These are phyloP conservation scores for Pterostichus madidus DNA, from an alignment of 2,888 invertebrate species.

Conservation along the genomic window DNA sequence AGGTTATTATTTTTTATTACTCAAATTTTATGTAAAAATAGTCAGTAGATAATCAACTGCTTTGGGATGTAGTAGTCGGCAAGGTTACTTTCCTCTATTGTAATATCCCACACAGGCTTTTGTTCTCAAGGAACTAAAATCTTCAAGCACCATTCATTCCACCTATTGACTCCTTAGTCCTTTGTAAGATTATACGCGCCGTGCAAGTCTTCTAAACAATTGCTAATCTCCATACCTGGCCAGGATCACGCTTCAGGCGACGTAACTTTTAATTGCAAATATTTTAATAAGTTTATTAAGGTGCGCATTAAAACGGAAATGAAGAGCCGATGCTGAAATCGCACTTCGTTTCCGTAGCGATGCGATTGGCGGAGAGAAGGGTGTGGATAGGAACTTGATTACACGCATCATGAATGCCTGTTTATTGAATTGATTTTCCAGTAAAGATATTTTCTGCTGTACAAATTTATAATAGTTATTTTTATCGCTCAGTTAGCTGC, in stretches of 20 bases:
- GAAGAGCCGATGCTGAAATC: not conserved
- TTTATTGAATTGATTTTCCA: not conserved
- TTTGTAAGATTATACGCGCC: not conserved
- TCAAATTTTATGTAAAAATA: too few relatives aligned
- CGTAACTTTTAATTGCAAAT: constrained; percentile 32
- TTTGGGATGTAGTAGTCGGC: too few relatives aligned
- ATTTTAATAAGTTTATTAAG: constrained; percentile 49
- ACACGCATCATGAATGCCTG: too few relatives aligned
- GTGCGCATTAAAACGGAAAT: constrained; percentile 23
- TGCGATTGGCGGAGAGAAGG: not conserved
- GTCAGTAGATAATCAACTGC: too few relatives aligned
- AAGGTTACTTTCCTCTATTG: too few relatives aligned
- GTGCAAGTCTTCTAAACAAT: not conserved
- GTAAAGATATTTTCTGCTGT: too few relatives aligned
- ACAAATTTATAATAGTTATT: too few relatives aligned
- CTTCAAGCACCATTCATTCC: not conserved
- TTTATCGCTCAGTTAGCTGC: too few relatives aligned
- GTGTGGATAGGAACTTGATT: not conserved
- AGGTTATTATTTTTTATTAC: too few relatives aligned
- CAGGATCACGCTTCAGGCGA: not conserved
- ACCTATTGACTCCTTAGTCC: constrained; percentile 33
- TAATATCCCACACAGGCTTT: too few relatives aligned
- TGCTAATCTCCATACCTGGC: constrained; percentile 9
- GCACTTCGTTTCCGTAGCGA: constrained; percentile 14
- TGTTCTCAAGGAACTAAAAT: too few relatives aligned